Percentiles rank a stretch among this genome's conserved stretches.
Evolutionary conservation across 2,113 vertebrate species (phyloP).

Genomic region (Prunella himalayana): DNA sequence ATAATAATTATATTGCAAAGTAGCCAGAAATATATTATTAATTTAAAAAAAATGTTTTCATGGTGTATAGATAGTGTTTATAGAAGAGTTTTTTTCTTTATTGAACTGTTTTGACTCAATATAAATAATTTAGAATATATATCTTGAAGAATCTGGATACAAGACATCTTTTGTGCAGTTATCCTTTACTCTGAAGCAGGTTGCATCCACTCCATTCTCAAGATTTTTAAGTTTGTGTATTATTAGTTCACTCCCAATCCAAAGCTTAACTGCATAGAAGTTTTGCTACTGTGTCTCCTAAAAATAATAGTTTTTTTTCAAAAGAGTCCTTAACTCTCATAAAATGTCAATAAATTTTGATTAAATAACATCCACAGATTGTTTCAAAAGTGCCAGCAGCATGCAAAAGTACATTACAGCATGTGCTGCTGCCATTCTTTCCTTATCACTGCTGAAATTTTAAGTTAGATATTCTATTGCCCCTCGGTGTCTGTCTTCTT

Average conservation of each 20-base stretch:
- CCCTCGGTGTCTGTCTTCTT: not conserved
- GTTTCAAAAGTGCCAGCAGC: not conserved
- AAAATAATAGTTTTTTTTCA: rapidly evolving
- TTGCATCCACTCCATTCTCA: not conserved
- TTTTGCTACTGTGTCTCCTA: not conserved
- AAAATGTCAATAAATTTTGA: not conserved
- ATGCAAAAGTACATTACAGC: not conserved
- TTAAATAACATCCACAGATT: not conserved
- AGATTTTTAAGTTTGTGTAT: not conserved
- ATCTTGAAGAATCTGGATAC: not conserved
- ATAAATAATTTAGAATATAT: not conserved
- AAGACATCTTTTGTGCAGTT: not conserved
- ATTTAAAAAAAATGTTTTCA: not conserved
- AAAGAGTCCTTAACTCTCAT: not conserved
- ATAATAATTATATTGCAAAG: not conserved
- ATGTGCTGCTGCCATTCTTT: not conserved
- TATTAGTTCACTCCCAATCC: not conserved
- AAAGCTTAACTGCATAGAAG: not conserved
- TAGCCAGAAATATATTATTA: not conserved
- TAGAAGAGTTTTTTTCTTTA: not conserved
- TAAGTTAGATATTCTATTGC: not conserved
- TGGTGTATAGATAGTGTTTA: not conserved
- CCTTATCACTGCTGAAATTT: not conserved
- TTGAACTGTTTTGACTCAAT: not conserved
- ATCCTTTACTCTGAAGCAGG: not conserved